These are phyloP conservation scores for Heliconius ethilla DNA, from an alignment of 2,888 invertebrate genomes.

Conservation along the genomic window DNA sequence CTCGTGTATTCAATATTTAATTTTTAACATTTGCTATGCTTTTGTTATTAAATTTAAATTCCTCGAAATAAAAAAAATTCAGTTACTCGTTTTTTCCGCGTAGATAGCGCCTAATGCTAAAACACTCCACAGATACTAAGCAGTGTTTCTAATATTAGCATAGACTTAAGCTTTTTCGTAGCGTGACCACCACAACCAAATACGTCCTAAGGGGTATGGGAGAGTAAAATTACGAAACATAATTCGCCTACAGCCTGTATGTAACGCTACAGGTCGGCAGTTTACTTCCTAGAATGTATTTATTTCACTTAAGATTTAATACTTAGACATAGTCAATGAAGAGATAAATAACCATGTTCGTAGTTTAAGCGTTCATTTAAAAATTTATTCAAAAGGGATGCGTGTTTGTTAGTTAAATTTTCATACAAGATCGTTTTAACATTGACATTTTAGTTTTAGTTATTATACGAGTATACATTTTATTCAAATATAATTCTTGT, in stretches of 20 bases:
- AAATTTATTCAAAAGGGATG: neutral
- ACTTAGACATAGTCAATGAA: slow-evolving; percentile 13
- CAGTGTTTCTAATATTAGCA: no score
- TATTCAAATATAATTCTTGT: no score
- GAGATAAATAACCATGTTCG: slow-evolving; percentile 11
- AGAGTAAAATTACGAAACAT: slow-evolving; percentile 5
- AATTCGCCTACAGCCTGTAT: slow-evolving; percentile 17
- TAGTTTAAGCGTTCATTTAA: neutral
- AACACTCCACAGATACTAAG: no score
- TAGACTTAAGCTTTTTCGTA: no score
- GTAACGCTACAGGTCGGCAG: slow-evolving; percentile 9
- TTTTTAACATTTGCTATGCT: neutral
- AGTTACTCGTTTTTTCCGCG: no score
- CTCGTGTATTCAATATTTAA: neutral
- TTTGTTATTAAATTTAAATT: no score
- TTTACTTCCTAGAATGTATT: slow-evolving; percentile 15
- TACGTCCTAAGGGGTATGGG: no score
- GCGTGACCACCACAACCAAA: no score
- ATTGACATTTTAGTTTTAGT: neutral
- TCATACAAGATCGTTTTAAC: neutral
- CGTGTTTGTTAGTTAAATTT: neutral
- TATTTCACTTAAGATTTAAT: slow-evolving; percentile 25
- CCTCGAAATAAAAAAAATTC: no score
- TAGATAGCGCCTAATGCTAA: no score
- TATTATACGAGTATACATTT: no score